Conservation (phyloP, 2,888 invertebrate species). For the Argyresthia albistria region DNA sequence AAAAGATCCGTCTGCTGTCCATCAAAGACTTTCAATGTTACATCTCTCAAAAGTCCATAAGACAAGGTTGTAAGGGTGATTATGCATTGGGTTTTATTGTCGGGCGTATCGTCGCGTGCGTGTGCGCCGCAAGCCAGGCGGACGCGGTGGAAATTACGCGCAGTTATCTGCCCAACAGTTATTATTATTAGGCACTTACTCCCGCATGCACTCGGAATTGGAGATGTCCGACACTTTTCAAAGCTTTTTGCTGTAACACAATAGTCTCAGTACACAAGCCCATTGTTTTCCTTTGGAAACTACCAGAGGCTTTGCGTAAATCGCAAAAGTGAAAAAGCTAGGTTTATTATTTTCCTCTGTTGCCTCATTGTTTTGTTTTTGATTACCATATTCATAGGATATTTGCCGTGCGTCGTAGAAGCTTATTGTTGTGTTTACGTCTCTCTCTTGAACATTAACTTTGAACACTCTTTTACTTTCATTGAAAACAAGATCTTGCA, state of each 20-base stretch:
- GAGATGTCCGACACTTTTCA: background rate
- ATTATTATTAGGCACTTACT: constrained; percentile 43
- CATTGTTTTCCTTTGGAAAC: background rate
- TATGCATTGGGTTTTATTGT: background rate
- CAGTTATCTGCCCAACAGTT: constrained; percentile 48
- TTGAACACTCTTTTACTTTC: too few species aligned
- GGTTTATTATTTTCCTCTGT: background rate
- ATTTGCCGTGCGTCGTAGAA: too few species aligned
- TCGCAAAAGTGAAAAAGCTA: too few species aligned
- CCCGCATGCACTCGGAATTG: constrained; percentile 22
- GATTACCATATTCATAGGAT: too few species aligned
- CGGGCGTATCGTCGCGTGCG: constrained; percentile 42
- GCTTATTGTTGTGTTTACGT: too few species aligned
- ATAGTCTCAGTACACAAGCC: background rate
- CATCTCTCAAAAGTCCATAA: background rate
- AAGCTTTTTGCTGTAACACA: background rate
- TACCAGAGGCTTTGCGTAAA: too few species aligned
- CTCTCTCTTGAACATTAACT: too few species aligned
- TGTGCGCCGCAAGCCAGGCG: constrained; percentile 54
- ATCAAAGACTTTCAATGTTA: constrained; percentile 2
- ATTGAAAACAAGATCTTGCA: too few species aligned
- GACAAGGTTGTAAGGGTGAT: background rate
- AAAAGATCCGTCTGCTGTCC: constrained; percentile 28
- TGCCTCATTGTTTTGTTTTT: background rate
- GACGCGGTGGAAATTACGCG: constrained; percentile 57